phyloP scores from a whole-genome alignment of 2,113 vertebrate species.

The Actinemys pallida region DNA sequence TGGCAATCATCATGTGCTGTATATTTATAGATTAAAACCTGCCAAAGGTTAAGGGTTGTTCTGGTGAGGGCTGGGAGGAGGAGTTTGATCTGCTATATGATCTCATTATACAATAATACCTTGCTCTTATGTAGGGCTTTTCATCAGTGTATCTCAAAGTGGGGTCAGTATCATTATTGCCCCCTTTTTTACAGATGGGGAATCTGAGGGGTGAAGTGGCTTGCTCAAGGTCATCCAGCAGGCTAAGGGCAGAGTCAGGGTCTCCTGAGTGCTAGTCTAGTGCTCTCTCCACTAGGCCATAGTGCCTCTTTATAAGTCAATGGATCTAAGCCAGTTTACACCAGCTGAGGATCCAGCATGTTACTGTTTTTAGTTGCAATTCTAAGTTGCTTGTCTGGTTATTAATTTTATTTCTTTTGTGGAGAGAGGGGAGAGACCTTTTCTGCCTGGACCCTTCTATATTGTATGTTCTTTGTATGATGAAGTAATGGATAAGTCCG shows the following conservation, averaged over 20 bases:
- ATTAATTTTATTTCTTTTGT: neutral
- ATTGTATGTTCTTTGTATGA: neutral
- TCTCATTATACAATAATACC: neutral
- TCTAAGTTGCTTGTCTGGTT: neutral
- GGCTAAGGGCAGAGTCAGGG: neutral
- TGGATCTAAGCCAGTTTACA: neutral
- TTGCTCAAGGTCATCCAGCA: neutral
- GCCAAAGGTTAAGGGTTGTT: neutral
- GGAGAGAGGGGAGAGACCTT: neutral
- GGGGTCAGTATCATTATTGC: neutral
- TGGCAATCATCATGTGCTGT: neutral
- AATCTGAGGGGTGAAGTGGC: neutral
- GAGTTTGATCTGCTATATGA: neutral
- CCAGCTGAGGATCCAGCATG: neutral
- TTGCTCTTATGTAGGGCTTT: neutral
- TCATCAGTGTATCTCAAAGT: neutral
- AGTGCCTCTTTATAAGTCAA: neutral
- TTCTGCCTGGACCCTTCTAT: neutral
- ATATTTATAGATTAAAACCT: neutral
- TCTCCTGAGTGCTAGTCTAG: neutral
- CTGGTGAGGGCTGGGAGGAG: neutral
- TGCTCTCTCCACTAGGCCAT: no score
- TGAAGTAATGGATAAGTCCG: neutral
- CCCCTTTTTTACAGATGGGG: neutral
- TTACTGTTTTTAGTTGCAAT: neutral